These are phyloP conservation scores for Myotis lucifugus DNA, from an alignment of 2,113 vertebrate genomes.

Conservation along the genomic window DNA sequence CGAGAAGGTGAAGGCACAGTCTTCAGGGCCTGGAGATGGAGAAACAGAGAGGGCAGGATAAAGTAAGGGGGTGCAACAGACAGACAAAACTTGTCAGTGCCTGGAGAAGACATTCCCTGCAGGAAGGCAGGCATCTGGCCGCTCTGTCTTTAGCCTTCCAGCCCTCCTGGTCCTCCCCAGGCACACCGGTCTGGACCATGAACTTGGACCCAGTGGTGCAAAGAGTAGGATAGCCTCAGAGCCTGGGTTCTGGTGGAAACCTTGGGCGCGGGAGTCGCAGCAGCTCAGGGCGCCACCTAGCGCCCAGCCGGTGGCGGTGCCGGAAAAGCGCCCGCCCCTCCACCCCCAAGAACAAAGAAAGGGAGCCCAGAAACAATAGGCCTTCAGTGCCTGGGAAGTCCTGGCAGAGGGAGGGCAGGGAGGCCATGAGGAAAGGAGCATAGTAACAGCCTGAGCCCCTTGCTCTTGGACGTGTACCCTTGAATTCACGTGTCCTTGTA, in stretches of 20 bases:
- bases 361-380: fast-evolving
- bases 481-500: background rate
- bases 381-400: background rate
- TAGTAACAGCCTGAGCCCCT: too few relatives aligned
- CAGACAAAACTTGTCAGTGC: background rate
- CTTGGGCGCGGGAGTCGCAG: fast-evolving
- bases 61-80: fast-evolving
- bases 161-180: background rate
- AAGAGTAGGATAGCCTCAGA: fast-evolving
- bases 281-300: conserved; percentile 28
- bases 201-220: background rate
- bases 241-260: fast-evolving
- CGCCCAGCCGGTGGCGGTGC: background rate
- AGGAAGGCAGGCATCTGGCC: background rate
- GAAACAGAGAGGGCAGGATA: background rate
- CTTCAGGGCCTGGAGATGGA: background rate
- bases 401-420: background rate
- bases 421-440: fast-evolving
- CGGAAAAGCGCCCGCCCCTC: background rate
- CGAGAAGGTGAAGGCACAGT: background rate
- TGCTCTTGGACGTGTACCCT: background rate
- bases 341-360: fast-evolving
- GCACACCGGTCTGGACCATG: background rate
- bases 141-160: background rate
- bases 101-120: background rate